phyloP scores from a whole-genome alignment of 2,113 vertebrate genomes.

The Coracopsis vasa region DNA sequence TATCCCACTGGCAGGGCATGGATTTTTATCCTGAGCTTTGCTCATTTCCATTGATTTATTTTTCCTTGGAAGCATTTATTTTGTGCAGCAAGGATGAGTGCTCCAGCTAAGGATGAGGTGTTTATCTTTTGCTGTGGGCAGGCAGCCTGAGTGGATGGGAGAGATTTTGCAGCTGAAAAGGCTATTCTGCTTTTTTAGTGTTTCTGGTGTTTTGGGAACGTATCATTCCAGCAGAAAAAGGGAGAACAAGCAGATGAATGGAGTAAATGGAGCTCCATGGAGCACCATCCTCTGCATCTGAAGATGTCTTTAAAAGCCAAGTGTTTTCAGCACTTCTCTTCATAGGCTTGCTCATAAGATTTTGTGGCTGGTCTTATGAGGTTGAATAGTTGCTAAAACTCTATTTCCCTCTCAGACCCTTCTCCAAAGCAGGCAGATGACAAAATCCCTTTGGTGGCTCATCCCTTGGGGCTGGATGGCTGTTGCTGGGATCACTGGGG shows the following conservation, averaged over 20 bases:
- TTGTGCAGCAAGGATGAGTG: conserved; percentile 28
- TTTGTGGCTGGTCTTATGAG: conserved; percentile 21
- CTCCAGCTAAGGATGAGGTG: conserved; percentile 16
- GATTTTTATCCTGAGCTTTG: conserved; percentile 58
- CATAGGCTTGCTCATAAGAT: background rate
- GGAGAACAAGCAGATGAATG: background rate
- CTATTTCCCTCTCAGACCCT: background rate
- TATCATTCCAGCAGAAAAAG: background rate
- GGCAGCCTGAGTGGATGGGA: background rate
- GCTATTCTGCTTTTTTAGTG: background rate
- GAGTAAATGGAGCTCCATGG: background rate
- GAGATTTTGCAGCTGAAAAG: background rate
- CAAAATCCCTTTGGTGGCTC: background rate
- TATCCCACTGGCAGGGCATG: conserved; percentile 40
- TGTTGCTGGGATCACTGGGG: background rate
- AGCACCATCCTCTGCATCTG: background rate
- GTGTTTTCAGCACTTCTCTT: background rate
- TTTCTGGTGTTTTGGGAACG: background rate
- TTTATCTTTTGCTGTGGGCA: background rate
- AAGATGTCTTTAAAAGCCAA: conserved; percentile 29
- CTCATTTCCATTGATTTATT: conserved; percentile 73
- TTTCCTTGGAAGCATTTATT: conserved; percentile 58
- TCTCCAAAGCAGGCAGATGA: background rate
- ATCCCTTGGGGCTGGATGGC: background rate
- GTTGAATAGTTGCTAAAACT: background rate